Evolutionary conservation across 2,797 vertebrate genomes (phyloP), one percentile per base, ranked within the genome.

Genomic region (Lates japonicus): DNA sequence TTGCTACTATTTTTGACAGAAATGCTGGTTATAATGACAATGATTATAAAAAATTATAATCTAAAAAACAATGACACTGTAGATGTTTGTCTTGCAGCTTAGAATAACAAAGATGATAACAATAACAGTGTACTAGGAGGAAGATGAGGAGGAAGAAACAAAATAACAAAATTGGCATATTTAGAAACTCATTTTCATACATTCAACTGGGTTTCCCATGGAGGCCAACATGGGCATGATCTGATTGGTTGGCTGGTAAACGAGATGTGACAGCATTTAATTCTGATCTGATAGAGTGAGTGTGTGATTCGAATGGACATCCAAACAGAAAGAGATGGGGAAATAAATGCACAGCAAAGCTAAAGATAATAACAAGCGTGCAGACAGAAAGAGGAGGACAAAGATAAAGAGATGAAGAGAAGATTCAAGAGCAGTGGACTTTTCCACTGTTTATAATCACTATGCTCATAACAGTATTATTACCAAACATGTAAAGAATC

Each of bases 211-310:
- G 58, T 76, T 25, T 78, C 44, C 4, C 0, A 12, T 31, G 57
- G 49, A 42, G 62, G 70, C 39, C 58, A 69, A 17, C 25, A 55
- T 20, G 0, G 52, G 13, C 3, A 49, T 11, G 51, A 75, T 74
- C 42, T 80, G 52, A 88, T 67, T 74, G 65, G 74, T 84, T 76
- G 52, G 62, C 25, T 66, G 64, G 59, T 83, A 75, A 85, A 87
- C 3, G 31, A 77, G 22, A 46, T 64, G 64, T 33, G 73, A 42
- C 63, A 60, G 64, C 57, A 25, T 81, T 79, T 69, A 75, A 73
- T 67, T 82, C n/a, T 48, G 60, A 48, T 19, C 17, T 61, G 66
- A 74, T 66, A 44, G 60, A 87, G 66, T 25, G 74, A 74, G 22
- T 48, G 33, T 52, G 55, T 44, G 22, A 76, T 76, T 46, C 63